Evolutionary conservation across 2,888 invertebrate genomes (phyloP).

Genomic region (Lutraria lutraria): DNA sequence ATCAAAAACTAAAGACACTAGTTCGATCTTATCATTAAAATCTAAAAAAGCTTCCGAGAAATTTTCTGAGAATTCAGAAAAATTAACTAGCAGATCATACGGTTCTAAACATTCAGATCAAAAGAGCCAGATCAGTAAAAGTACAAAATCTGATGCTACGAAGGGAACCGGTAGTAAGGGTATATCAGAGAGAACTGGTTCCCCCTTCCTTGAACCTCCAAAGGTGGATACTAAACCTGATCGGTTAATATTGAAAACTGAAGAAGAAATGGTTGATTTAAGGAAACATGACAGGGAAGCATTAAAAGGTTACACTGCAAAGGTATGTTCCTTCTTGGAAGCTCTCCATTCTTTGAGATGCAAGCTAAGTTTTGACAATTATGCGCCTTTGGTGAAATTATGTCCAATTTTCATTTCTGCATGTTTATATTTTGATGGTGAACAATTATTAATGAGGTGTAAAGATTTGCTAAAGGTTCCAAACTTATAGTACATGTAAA

Average conservation of each 20-base stretch:
- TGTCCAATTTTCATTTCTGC: no score
- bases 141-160: constrained; percentile 25
- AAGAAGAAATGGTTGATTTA: constrained; percentile 84
- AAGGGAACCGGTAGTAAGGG: constrained; percentile 28
- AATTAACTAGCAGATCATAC: constrained; percentile 27
- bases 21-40: constrained; percentile 39
- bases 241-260: constrained; percentile 74
- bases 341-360: not conserved
- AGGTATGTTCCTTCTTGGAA: constrained; percentile 40
- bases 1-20: constrained; percentile 3
- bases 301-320: constrained; percentile 71
- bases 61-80: constrained; percentile 26
- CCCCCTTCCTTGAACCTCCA: constrained; percentile 79
- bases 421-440: no score
- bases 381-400: no score
- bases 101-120: constrained; percentile 30
- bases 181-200: constrained; percentile 57
- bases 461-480: no score
- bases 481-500: no score
- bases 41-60: constrained; percentile 44
- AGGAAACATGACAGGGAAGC: constrained; percentile 82
- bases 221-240: constrained; percentile 78
- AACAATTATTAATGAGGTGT: no score
- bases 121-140: constrained; percentile 26
- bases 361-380: no score